A percentile compares a stretch with the other conserved stretches of the same genome.
phyloP scores from a whole-genome alignment of 2,888 invertebrate species.

The Heliconius erato region DNA sequence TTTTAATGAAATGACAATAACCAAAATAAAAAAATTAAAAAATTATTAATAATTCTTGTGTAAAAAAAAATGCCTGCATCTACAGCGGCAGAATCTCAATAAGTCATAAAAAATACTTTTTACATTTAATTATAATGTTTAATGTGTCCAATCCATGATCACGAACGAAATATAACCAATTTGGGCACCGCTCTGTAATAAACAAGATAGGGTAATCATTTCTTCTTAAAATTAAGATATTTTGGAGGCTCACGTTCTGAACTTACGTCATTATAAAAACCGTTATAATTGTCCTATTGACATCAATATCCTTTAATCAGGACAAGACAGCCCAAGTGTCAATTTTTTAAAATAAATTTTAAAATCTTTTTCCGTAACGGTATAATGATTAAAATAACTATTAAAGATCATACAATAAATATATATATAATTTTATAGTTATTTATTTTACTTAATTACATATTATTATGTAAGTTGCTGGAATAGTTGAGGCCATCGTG shows the following conservation, averaged over 20 bases:
- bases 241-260: conserved; percentile 21
- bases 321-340: neutral
- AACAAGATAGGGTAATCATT: conserved; percentile 40
- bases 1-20: no score
- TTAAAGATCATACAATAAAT: neutral
- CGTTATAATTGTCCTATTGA: conserved; percentile 45
- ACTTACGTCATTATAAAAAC: conserved; percentile 28
- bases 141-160: conserved; percentile 24
- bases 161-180: conserved; percentile 35
- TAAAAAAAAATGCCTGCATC: no score
- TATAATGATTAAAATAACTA: conserved; percentile 34
- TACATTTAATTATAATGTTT: conserved; percentile 30
- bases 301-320: conserved; percentile 37
- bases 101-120: conserved; percentile 29
- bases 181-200: conserved; percentile 45
- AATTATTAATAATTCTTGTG: no score
- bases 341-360: neutral
- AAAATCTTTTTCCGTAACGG: conserved; percentile 37
- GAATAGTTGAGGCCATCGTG: no score
- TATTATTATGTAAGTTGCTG: no score
- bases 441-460: no score
- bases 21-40: no score
- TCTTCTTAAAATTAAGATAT: conserved; percentile 44
- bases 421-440: neutral
- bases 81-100: neutral